These are phyloP conservation scores for Sebastes hubbsi DNA, from an alignment of 2,797 vertebrate species.

Conservation along the genomic window DNA sequence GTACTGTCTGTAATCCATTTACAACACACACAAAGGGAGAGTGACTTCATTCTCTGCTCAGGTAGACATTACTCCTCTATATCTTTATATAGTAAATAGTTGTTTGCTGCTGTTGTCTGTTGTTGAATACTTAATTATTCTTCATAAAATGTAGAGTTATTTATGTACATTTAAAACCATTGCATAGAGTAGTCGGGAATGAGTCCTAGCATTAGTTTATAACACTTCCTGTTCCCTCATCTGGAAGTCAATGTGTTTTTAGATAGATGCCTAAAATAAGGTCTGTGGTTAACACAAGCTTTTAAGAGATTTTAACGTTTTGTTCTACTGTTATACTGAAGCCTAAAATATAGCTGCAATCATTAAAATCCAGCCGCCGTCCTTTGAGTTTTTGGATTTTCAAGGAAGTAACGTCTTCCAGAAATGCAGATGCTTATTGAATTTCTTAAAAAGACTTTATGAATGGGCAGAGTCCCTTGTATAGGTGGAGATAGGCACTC, in stretches of 20 bases:
- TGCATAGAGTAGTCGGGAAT: no score
- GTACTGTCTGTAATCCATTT: background rate
- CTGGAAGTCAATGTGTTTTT: no score
- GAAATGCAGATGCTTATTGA: background rate
- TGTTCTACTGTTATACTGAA: background rate
- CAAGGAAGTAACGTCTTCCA: background rate
- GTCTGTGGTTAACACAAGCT: no score
- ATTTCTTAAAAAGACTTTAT: background rate
- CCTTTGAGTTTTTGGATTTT: background rate
- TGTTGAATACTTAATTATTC: background rate
- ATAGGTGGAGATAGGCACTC: background rate
- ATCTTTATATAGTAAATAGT: no score
- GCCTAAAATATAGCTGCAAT: background rate
- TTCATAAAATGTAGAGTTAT: background rate
- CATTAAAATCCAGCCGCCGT: background rate
- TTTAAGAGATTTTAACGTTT: no score
- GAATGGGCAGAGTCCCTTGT: background rate
- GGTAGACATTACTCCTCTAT: no score
- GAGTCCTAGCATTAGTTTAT: no score
- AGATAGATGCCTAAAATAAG: no score
- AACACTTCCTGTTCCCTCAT: no score
- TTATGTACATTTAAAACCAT: background rate
- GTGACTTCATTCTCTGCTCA: no score
- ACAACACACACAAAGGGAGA: no score
- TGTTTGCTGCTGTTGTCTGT: background rate